Evolutionary conservation across 2,888 invertebrate species (phyloP).

Genomic region (Netelia virgata): DNA sequence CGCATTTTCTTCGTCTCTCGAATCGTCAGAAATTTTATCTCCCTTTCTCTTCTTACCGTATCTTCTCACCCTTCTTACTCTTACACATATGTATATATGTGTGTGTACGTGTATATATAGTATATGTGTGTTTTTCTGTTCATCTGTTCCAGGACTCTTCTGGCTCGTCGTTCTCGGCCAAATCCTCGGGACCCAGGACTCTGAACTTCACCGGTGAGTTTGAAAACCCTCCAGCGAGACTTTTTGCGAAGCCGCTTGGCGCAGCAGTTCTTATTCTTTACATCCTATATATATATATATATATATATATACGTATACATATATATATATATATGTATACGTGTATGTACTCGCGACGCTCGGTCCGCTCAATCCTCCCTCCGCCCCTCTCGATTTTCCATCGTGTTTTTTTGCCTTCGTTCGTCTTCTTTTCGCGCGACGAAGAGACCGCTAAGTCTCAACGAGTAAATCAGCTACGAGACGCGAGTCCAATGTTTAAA

Average conservation of each 20-base stretch:
- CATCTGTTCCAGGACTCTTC: slow-evolving; percentile 25
- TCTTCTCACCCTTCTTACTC: slow-evolving; percentile 4
- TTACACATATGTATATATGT: neutral
- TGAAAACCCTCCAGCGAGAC: slow-evolving; percentile 33
- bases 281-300: slow-evolving; percentile 11
- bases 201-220: slow-evolving; percentile 48
- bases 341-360: neutral
- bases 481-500: too few species aligned
- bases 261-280: slow-evolving; percentile 42
- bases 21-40: slow-evolving; percentile 26
- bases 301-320: too few species aligned
- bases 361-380: neutral
- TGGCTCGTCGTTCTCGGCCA: slow-evolving; percentile 5
- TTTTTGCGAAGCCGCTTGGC: slow-evolving; percentile 56
- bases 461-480: too few species aligned
- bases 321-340: slow-evolving; percentile 27
- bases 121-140: neutral
- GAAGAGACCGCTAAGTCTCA: too few species aligned
- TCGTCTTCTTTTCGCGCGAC: too few species aligned
- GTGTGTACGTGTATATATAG: neutral
- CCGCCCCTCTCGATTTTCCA: neutral
- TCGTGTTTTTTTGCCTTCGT: too few species aligned
- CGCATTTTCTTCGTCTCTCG: neutral
- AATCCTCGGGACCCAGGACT: slow-evolving; percentile 44
- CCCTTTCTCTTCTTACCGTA: neutral